Evolutionary conservation across 2,113 vertebrate species (phyloP), one percentile per base, ranked within the genome.

Genomic region (Myiopsitta monachus): DNA sequence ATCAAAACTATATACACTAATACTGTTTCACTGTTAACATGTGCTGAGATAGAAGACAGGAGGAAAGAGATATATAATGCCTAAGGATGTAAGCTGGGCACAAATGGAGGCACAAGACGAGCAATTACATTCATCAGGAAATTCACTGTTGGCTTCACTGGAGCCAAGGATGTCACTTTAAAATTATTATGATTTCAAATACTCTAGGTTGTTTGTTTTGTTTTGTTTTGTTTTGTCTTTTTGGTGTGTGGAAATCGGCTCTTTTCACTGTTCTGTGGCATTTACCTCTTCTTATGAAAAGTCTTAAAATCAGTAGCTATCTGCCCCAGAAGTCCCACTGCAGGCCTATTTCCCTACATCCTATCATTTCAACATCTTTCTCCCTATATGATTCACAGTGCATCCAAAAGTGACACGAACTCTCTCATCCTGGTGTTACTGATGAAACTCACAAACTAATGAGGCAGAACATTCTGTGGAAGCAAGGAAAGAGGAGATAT

Each of bases 271-370:
- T 82, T 61, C 41, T 76, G 11, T 91, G 80, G 64, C 76, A 78
- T 92, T 86, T 94, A 78, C 68, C 15, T 87, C 90, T 92, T 78
- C 73, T 84, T 92, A 30, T 24, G n/a, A 88, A 95, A 43, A 13
- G 79, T 18, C 41, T 27, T 73, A 31, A 73, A 92, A 89, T 62
- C 44, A 73, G 46, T 38, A 67, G 36, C 70, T 78, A 38, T 52
- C 73, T 74, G 27, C 68, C 41, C 51, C 46, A 78, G 11, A 84
- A 82, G 33, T 57, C 41, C 47, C 46, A 30, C 69, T 77, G 14
- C 36, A 49, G 36, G 18, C 13, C 59, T 70, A 7, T 73, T 92
- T 80, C 63, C 43, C 38, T 77, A 38, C 6, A 24, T 43, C 33
- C 11, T 41, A 14, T 79, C 9, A 82, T 88, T 82, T 81, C 33